Conservation (phyloP, 1,140 invertebrate genomes). For the Drosophila lini region DNA sequence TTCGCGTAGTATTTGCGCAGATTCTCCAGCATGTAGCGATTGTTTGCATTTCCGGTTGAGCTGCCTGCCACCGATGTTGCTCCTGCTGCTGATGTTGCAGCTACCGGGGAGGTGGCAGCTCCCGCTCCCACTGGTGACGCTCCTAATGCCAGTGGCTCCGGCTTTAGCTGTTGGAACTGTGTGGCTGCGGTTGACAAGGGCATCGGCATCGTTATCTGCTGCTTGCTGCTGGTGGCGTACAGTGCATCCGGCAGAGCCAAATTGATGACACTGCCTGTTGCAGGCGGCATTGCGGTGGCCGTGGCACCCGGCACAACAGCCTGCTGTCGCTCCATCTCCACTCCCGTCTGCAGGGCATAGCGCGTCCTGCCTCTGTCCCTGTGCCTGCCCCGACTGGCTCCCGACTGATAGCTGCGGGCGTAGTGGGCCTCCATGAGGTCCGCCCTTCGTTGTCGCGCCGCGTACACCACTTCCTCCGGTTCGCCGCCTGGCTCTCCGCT, state of each 20-base stretch:
- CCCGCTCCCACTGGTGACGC: constrained; percentile 18
- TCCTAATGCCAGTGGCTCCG: constrained; percentile 29
- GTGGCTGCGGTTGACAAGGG: constrained; percentile 32
- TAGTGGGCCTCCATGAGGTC: constrained; percentile 70
- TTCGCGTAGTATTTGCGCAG: constrained; percentile 79
- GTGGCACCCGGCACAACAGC: constrained; percentile 8
- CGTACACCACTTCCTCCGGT: constrained; percentile 34
- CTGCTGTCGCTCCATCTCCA: constrained; percentile 34
- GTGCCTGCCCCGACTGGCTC: constrained; percentile 3
- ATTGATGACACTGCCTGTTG: constrained; percentile 50
- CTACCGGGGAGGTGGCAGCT: constrained; percentile 12
- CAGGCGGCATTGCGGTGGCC: constrained; percentile 36
- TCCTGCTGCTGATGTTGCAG: constrained; percentile 22
- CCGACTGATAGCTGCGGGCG: constrained; percentile 55
- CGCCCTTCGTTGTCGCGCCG: constrained; percentile 52
- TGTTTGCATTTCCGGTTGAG: constrained; percentile 57
- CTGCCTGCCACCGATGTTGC: constrained; percentile 22
- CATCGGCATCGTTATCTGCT: constrained; percentile 39
- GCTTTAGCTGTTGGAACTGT: constrained; percentile 39
- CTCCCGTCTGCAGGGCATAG: background rate
- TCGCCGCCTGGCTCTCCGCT: constrained; percentile 2
- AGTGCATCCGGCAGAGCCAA: constrained; percentile 58
- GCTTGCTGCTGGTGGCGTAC: constrained; percentile 73
- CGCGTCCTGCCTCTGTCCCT: constrained; percentile 15
- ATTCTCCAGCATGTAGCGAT: constrained; percentile 79